Evolutionary conservation across 2,888 invertebrate genomes (phyloP), one percentile per base, ranked within the genome.

Genomic region (Acanthosepion lycidas): DNA sequence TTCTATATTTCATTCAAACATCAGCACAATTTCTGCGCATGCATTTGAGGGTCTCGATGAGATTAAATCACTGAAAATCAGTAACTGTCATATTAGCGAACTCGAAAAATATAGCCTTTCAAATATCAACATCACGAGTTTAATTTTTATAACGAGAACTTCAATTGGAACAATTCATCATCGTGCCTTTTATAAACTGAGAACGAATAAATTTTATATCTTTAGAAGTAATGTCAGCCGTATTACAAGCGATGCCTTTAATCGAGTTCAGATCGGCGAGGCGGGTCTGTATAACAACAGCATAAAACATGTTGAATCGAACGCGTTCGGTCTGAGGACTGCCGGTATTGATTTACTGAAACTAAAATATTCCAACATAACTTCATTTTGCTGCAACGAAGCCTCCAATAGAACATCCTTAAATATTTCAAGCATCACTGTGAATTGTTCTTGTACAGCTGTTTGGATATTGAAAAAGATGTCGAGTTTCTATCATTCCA

Each of bases 241-340:
- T 78, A 12, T 78, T 78, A 33, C 78, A 78, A 78, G 15, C 1
- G 33, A n/a, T 18, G 78, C 78, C 12, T 78, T 78, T 4, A 2
- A n/a, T 78, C n/a, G 15, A 15, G 3, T n/a, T 4, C 9, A 78
- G 5, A n/a, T 33, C 0, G n/a, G 4, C n/a, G 20, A 9, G 0
- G 6, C 33, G 6, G 0, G 0, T 3, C 15, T 78, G 15, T n/a
- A 4, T n/a, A n/a, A 78, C 8, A n/a, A 3, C 18, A 78, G 33
- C 18, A 5, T 78, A 5, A 18, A n/a, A 78, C 15, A 23, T n/a
- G 33, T 78, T 12, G 78, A 78, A n/a, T n/a, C 78, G 18, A 78
- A 78, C n/a, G 78, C 78, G n/a, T 78, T 78, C n/a, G 78, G 78
- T 4, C 78, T 78, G 3, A 33, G 78, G 78, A n/a, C n/a, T 12